These are phyloP conservation scores for Yponomeuta plumbellus DNA, from an alignment of 2,888 invertebrate genomes.

Conservation along the genomic window DNA sequence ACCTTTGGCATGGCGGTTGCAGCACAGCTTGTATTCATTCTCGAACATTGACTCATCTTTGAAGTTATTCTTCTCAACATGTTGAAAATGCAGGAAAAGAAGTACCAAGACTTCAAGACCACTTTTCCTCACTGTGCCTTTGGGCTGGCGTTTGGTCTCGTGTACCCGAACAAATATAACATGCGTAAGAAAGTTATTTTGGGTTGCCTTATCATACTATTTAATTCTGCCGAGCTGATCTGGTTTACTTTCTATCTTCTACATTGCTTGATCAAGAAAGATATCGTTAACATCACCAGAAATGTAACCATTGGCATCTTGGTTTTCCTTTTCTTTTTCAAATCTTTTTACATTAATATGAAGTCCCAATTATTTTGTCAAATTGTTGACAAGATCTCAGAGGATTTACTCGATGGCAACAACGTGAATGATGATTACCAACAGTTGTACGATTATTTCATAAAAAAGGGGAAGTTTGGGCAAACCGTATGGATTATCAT, in stretches of 20 bases:
- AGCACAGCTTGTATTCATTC: background rate
- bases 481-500: slow-evolving; percentile 46
- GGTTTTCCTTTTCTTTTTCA: slow-evolving; percentile 46
- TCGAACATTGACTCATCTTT: background rate
- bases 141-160: slow-evolving; percentile 41
- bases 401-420: slow-evolving; percentile 45
- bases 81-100: slow-evolving; percentile 19
- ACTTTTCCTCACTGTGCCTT: slow-evolving; percentile 49
- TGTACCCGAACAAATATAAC: slow-evolving; percentile 49
- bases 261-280: slow-evolving; percentile 38
- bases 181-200: slow-evolving; percentile 29
- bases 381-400: slow-evolving; percentile 41
- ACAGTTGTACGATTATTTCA: slow-evolving; percentile 40
- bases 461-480: slow-evolving; percentile 39
- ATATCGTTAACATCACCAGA: slow-evolving; percentile 46
- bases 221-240: slow-evolving; percentile 39
- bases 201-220: slow-evolving; percentile 28
- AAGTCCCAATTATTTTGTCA: slow-evolving; percentile 39
- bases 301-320: slow-evolving; percentile 45
- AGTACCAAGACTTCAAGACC: slow-evolving; percentile 46
- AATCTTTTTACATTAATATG: slow-evolving; percentile 42
- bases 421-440: slow-evolving; percentile 42
- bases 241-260: slow-evolving; percentile 46
- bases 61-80: background rate
- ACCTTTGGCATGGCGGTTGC: background rate